Evolutionary conservation across 2,797 vertebrate species (phyloP), one percentile per base, ranked within the genome.

Genomic region (Fistularia tabacaria): DNA sequence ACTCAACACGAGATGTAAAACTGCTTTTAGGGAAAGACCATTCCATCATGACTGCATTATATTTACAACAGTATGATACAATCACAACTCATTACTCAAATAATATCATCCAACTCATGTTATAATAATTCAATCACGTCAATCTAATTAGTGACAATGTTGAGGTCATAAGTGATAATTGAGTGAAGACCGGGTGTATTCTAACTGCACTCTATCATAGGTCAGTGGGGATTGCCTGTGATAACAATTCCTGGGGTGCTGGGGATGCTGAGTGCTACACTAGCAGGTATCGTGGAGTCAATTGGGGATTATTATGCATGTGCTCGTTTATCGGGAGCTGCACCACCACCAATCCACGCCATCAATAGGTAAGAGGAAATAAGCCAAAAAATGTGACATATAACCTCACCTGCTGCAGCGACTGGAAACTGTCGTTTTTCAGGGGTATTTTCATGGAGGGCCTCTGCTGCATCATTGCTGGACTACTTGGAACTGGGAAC

Each of bases 301-400:
- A 97, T 99, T 0, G 96, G 97, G 9, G 96, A 98, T 79, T 99
- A 98, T 71, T 98, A 98, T 4, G 94, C 95, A 9, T 98, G 97
- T 4, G 97, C 97, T 36, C 92, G 96, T 45, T 90, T 98, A 64
- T 92, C 94, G 0, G 97, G 96, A 39, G 95, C 96, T 1, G 87
- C 93, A 0, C 87, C 93, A 0, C 96, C 97, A 68, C 97, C 97
- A 0, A 84, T 97, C 46, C 97, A 98, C 0, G 96, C 96, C 57
- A 97, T 99, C 74, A 99, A 99, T 86, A 95, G 97, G 97, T 98
- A 46, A 73, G 54, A 51, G 48, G 15, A 40, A 51, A 3, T 6
- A 14, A 25, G 15, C 39, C 7, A 0, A 13, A 9, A 6, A 8
- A 40, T 40, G 39, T 2, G 39, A 40, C 39, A 8, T 10, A 3